Evolutionary conservation across 1,140 invertebrate species (phyloP).

Genomic region (Camponotus floridanus): DNA sequence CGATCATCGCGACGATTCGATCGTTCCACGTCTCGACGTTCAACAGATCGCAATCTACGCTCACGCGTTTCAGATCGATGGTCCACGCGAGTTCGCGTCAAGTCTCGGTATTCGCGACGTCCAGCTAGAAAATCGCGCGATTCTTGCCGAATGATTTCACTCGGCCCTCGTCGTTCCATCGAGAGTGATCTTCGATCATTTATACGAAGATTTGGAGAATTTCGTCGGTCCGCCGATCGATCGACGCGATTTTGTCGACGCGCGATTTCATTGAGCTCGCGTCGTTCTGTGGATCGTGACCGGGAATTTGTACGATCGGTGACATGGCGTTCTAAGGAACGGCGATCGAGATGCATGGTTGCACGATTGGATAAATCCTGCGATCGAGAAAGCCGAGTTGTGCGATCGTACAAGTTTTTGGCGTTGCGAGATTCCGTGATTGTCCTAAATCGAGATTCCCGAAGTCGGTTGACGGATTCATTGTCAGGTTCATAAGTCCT

Average conservation of each 20-base stretch:
- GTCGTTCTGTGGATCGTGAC: slow-evolving; percentile 15
- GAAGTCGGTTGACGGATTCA: background rate
- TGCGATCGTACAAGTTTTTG: slow-evolving; percentile 4
- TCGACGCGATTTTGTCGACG: slow-evolving; percentile 6
- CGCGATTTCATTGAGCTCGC: background rate
- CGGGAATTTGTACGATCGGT: slow-evolving; percentile 2
- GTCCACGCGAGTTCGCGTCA: slow-evolving; percentile 22
- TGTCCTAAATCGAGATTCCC: slow-evolving; percentile 22
- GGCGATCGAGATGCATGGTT: background rate
- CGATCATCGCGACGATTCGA: slow-evolving; percentile 33
- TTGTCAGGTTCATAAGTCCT: background rate
- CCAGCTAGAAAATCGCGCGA: background rate
- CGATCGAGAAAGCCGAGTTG: slow-evolving; percentile 15
- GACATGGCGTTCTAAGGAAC: slow-evolving; percentile 6
- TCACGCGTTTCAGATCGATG: slow-evolving; percentile 27
- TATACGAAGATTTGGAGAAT: background rate
- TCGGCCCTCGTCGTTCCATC: background rate
- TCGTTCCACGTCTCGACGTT: slow-evolving; percentile 34
- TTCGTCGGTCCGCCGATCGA: background rate
- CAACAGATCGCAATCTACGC: slow-evolving; percentile 21
- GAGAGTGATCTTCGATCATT: background rate
- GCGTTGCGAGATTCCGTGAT: background rate
- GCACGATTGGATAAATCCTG: background rate
- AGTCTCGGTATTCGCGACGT: slow-evolving; percentile 23
- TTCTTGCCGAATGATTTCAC: slow-evolving; percentile 11